Percentiles rank a stretch among this genome's conserved stretches.
Conservation (phyloP, 1,140 invertebrate genomes). For the Pseudomyrmex sp. region DNA sequence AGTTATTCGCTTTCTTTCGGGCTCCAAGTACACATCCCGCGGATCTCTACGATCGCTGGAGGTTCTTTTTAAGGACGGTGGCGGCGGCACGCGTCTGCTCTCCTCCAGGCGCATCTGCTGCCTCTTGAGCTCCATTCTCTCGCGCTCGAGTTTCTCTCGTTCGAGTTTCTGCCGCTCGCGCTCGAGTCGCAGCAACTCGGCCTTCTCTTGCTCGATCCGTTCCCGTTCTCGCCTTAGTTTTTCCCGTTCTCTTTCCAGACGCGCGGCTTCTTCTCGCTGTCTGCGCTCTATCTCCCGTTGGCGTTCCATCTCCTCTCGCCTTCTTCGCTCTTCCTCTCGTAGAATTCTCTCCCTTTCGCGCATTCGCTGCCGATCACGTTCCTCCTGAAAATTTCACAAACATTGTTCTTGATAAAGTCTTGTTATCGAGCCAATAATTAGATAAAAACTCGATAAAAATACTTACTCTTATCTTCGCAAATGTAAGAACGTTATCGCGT, state of each 20-base stretch:
- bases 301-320: conserved; percentile 89
- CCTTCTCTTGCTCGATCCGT: conserved; percentile 91
- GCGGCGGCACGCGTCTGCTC: conserved; percentile 80
- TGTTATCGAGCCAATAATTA: not conserved
- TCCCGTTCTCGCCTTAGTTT: conserved; percentile 92
- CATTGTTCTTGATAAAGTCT: not conserved
- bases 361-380: conserved; percentile 91
- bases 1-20: conserved; percentile 80
- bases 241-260: conserved; percentile 92
- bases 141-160: conserved; percentile 92
- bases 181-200: conserved; percentile 92
- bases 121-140: conserved; percentile 92
- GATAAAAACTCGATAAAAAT: not conserved
- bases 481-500: conserved; percentile 87
- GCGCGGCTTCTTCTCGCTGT: conserved; percentile 92
- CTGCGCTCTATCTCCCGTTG: conserved; percentile 92
- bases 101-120: conserved; percentile 87
- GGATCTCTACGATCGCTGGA: conserved; percentile 81
- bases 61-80: conserved; percentile 80
- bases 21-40: conserved; percentile 80
- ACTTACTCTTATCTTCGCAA: conserved; percentile 88
- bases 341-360: conserved; percentile 91
- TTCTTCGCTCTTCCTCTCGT: conserved; percentile 91
- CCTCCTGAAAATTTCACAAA: conserved; percentile 85
- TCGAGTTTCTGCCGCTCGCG: conserved; percentile 92